Conservation (phyloP, 1,140 invertebrate species). For the Lordiphosa collinella region DNA sequence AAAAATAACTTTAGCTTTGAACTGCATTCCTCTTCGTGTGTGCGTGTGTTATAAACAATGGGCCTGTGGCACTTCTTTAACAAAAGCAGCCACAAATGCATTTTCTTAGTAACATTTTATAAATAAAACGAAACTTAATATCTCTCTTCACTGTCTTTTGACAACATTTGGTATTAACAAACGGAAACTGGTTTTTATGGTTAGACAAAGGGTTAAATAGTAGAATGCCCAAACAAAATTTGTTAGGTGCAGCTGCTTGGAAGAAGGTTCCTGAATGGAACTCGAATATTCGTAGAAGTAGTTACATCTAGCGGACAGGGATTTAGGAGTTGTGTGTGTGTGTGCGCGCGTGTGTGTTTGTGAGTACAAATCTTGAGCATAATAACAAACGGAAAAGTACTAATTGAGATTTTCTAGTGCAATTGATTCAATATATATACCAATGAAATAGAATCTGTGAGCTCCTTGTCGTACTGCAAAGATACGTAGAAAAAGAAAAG, state of each 20-base stretch:
- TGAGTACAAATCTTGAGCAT: slow-evolving; percentile 9
- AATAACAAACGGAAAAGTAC: slow-evolving; percentile 1
- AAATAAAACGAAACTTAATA: slow-evolving; percentile 11
- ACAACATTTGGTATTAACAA: slow-evolving; percentile 3
- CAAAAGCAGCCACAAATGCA: slow-evolving; percentile 10
- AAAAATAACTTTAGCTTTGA: slow-evolving; percentile 2
- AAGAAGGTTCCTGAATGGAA: too few species aligned
- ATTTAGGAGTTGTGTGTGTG: neutral
- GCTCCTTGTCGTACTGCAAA: slow-evolving; percentile 80
- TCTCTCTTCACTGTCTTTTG: neutral
- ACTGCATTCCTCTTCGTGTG: slow-evolving; percentile 5
- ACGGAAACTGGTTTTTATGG: neutral
- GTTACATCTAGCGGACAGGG: too few species aligned
- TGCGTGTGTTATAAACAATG: slow-evolving; percentile 5
- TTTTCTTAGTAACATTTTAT: slow-evolving; percentile 6
- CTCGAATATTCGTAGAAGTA: too few species aligned
- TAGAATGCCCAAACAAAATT: too few species aligned
- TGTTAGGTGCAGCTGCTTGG: too few species aligned
- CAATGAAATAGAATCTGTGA: slow-evolving; percentile 80
- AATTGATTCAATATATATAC: slow-evolving; percentile 56
- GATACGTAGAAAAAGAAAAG: slow-evolving; percentile 51
- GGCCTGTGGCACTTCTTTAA: neutral
- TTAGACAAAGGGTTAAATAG: too few species aligned
- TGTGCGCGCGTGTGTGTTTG: neutral
- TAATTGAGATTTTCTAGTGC: slow-evolving; percentile 10